Conservation (phyloP, 2,113 vertebrate species). For the Stegostoma tigrinum region DNA sequence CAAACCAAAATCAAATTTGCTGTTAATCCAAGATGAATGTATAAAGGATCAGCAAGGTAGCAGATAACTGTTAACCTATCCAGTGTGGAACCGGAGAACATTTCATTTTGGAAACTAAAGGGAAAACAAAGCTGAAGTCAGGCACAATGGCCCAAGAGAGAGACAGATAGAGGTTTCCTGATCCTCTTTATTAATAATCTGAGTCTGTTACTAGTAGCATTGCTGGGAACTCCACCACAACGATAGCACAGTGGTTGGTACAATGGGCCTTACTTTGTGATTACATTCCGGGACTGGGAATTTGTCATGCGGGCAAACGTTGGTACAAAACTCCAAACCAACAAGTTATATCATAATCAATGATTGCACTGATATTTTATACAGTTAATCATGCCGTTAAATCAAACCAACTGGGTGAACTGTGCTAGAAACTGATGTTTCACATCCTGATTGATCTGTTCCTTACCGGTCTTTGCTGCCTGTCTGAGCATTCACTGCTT, state of each 20-base stretch:
- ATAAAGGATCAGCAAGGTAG: neutral
- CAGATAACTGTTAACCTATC: neutral
- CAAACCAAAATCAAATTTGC: neutral
- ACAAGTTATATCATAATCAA: neutral
- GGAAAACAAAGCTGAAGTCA: neutral
- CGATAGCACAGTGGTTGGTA: neutral
- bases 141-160: neutral
- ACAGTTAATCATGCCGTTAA: neutral
- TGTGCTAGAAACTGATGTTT: neutral
- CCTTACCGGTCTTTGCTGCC: neutral
- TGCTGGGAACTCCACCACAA: neutral
- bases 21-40: neutral
- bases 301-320: neutral
- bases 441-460: too few species aligned
- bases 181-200: neutral
- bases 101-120: neutral
- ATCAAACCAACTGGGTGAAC: neutral
- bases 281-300: neutral
- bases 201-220: neutral
- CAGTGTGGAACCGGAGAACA: neutral
- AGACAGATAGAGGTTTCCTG: neutral
- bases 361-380: neutral
- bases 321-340: neutral
- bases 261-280: neutral
- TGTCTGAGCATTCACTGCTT: constrained; percentile 44